phyloP scores from a whole-genome alignment of 37 sponge, comb jelly and placozoan species.

The Trichoplax adhaerens region DNA sequence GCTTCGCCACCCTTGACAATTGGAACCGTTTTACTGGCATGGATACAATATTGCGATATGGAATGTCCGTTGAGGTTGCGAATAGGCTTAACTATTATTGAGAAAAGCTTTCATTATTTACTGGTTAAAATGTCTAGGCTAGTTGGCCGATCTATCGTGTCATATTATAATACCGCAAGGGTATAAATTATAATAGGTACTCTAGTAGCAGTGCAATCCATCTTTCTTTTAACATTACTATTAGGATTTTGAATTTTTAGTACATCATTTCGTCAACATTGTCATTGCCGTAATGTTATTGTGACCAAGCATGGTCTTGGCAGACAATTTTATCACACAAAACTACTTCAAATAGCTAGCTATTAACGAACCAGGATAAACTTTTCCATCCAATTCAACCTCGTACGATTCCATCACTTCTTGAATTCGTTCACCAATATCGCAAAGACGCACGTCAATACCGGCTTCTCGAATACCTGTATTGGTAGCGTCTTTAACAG shows the following conservation, averaged over 20 bases:
- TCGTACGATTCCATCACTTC: constrained; percentile 98
- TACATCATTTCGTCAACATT: no score
- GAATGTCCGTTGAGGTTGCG: constrained; percentile 61
- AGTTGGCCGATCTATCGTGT: no score
- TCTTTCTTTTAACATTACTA: no score
- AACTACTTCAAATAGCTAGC: no score
- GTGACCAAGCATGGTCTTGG: no score
- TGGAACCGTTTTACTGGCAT: constrained; percentile 97
- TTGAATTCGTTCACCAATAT: constrained; percentile 87
- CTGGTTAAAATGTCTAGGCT: no score
- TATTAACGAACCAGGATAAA: constrained; percentile 20
- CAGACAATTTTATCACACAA: no score
- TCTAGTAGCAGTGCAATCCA: no score
- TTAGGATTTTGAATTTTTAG: no score
- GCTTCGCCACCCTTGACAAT: constrained; percentile 87
- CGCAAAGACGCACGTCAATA: constrained; percentile 88
- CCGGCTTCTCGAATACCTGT: constrained; percentile 64
- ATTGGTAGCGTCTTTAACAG: constrained; percentile 85
- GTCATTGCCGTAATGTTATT: no score
- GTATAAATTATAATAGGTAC: no score
- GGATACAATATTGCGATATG: constrained; percentile 68
- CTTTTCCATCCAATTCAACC: constrained; percentile 85
- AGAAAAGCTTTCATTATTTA: neutral
- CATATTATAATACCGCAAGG: no score
- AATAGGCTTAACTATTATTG: constrained; percentile 34